phyloP scores from a whole-genome alignment of 1,140 invertebrate species.

The Apis laboriosa region DNA sequence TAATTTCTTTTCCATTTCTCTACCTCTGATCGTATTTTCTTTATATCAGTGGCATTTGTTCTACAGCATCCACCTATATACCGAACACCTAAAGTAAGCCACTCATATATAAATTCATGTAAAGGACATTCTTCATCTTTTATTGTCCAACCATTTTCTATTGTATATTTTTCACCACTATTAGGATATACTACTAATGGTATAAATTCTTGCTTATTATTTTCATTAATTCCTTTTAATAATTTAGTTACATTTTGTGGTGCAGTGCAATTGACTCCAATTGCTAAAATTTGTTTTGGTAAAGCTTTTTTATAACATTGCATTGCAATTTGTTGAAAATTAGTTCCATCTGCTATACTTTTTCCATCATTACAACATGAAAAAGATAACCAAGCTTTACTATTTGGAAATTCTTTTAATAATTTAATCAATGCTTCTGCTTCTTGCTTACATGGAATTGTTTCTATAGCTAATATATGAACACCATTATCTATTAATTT shows the following conservation, averaged over 20 bases:
- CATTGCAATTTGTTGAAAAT: constrained; percentile 84
- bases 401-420: constrained; percentile 86
- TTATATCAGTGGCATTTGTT: constrained; percentile 85
- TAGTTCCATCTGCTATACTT: constrained; percentile 88
- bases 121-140: constrained; percentile 81
- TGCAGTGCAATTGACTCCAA: constrained; percentile 94
- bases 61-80: constrained; percentile 92
- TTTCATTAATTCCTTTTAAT: constrained; percentile 80
- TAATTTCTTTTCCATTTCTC: constrained; percentile 51
- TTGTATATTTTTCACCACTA: constrained; percentile 84
- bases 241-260: constrained; percentile 83
- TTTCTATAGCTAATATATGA: constrained; percentile 94
- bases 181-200: constrained; percentile 89
- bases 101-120: constrained; percentile 84
- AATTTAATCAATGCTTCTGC: constrained; percentile 90
- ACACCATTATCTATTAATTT: constrained; percentile 89
- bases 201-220: constrained; percentile 58
- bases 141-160: constrained; percentile 83
- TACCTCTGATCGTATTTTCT: constrained; percentile 79
- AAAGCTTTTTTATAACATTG: constrained; percentile 83
- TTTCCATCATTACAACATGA: constrained; percentile 87
- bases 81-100: constrained; percentile 86
- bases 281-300: constrained; percentile 87
- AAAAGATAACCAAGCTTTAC: constrained; percentile 92
- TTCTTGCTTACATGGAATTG: constrained; percentile 91